Base-by-base conservation (phyloP, 2,888 invertebrate species). In the Oithona nana region DNA sequence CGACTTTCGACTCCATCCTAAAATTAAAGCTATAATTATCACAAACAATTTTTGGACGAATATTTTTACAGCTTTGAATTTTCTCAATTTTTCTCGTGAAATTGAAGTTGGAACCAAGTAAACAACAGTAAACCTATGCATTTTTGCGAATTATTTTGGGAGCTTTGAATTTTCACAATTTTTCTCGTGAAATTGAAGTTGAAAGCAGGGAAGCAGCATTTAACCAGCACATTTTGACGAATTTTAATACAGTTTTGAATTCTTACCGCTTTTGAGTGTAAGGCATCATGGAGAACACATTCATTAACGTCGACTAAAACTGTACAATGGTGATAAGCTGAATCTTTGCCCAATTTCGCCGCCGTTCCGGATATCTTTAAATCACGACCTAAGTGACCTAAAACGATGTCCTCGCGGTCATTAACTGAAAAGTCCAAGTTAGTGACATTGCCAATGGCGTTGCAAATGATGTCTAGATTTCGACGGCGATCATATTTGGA, bases 251-350 rank as follows among this genome's bases (percentile, higher is more conserved):
- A n/a, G n/a, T n/a, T n/a, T n/a, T n/a, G 26, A 16, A 29, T 24
- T 73, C 75, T 78, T 76, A 86, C 86, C 77, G 85, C 82, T 71
- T 82, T 80, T 72, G 82, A 84, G 64, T 81, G 80, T 65, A 89
- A 79, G 64, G 84, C 80, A 68, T 81, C 78, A 68, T 54, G 51
- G 13, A 64, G 57, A 55, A 51, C 48, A 49, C 28, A 28, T 28
- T 30, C 30, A 28, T 64, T 51, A 57, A 58, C 62, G 49, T 87
- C 82, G 65, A 94, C 86, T 72, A 95, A 78, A 67, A 98, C 79
- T 2, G 97, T 97, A 75, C 93, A 93, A 74, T 97, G 97, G 73
- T 98, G 97, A 76, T 97, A 98, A n/a, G 89, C 86, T 70, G 84
- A 84, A 11, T 83, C 80, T 67, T 83, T 80, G 64, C 89, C 89